Evolutionary conservation across 1,140 invertebrate genomes (phyloP).

Genomic region (Centruroides sculpturatus): DNA sequence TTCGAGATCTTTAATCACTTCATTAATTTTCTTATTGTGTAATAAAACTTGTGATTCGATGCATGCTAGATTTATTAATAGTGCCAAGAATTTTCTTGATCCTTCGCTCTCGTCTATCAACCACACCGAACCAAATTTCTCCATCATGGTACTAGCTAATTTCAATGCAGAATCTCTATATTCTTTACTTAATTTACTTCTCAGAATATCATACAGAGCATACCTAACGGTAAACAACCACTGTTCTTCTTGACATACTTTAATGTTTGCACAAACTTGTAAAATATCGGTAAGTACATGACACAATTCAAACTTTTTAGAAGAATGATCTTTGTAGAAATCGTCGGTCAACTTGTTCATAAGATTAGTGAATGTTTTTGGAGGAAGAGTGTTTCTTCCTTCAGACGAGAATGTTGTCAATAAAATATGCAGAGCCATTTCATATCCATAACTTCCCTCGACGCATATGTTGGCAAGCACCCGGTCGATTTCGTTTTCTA

Average conservation of each 20-base stretch:
- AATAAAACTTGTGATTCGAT: conserved; percentile 86
- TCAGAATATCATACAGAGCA: conserved; percentile 48
- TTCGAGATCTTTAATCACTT: conserved; percentile 46
- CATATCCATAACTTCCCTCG: conserved; percentile 48
- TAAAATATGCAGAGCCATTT: conserved; percentile 51
- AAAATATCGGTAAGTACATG: conserved; percentile 55
- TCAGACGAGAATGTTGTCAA: conserved; percentile 3
- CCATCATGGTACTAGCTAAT: conserved; percentile 59
- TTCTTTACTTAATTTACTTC: conserved; percentile 68
- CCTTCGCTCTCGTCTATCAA: conserved; percentile 15
- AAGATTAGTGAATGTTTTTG: conserved; percentile 60
- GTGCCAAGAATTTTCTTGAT: conserved; percentile 48
- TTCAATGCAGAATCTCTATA: conserved; percentile 76
- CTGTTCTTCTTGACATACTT: conserved; percentile 43
- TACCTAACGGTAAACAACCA: conserved; percentile 57
- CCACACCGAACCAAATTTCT: conserved; percentile 48
- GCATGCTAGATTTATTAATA: conserved; percentile 68
- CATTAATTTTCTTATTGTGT: conserved; percentile 61
- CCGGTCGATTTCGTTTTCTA: background rate
- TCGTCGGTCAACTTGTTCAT: conserved; percentile 68
- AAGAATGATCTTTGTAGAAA: conserved; percentile 70
- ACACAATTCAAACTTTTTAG: conserved; percentile 73
- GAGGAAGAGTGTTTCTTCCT: conserved; percentile 25
- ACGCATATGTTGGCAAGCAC: background rate
- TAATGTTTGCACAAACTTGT: conserved; percentile 39